A percentile compares a stretch with the other conserved stretches of the same genome.
phyloP scores from a whole-genome alignment of 2,113 vertebrate genomes.

The Cephalophus harveyi region DNA sequence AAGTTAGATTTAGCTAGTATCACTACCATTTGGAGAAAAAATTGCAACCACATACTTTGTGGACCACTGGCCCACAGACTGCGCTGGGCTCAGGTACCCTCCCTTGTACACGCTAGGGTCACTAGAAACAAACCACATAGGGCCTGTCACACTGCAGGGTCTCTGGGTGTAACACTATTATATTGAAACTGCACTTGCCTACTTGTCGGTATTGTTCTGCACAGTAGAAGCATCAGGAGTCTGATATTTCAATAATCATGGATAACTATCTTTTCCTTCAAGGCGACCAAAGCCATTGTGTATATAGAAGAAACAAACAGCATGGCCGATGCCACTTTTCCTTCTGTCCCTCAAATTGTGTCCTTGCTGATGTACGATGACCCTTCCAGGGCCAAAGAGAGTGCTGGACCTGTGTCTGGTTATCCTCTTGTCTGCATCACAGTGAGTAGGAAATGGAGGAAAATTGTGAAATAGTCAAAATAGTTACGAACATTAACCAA shows the following conservation, averaged over 20 bases:
- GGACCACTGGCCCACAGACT: background rate
- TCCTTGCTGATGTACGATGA: slow-evolving; percentile 92
- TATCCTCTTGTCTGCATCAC: slow-evolving; percentile 95
- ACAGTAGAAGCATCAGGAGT: background rate
- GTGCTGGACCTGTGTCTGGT: slow-evolving; percentile 84
- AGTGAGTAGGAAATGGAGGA: slow-evolving; percentile 80
- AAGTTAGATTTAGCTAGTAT: background rate
- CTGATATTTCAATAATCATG: background rate
- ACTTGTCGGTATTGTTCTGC: background rate
- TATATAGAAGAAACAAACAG: slow-evolving; percentile 94
- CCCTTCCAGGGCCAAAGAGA: slow-evolving; percentile 77
- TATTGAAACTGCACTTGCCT: background rate
- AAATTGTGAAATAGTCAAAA: background rate
- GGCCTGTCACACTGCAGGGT: background rate
- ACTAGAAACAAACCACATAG: background rate
- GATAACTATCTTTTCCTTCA: slow-evolving; percentile 10
- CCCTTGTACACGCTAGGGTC: background rate
- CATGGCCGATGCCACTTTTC: slow-evolving; percentile 96
- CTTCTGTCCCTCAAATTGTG: slow-evolving; percentile 89
- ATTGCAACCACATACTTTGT: background rate
- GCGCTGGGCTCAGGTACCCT: background rate
- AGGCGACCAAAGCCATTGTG: slow-evolving; percentile 92
- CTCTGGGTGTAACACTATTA: background rate
- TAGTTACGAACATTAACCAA: background rate
- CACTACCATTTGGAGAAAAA: background rate